Evolutionary conservation across 2,797 vertebrate species (phyloP).

Genomic region (Crocodylus rhombifer): DNA sequence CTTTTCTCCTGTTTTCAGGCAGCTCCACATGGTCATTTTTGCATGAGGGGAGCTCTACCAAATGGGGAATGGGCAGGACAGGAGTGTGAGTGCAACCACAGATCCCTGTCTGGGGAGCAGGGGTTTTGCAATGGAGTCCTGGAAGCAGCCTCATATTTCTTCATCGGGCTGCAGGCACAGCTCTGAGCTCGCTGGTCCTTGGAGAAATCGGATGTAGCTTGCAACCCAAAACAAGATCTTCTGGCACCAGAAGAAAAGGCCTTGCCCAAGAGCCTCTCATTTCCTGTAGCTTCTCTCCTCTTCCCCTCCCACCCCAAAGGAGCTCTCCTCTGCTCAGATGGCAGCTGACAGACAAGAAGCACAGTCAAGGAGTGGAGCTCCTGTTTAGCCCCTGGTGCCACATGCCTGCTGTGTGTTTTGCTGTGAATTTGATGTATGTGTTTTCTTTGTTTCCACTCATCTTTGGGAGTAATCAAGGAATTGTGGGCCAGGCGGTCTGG

Average conservation of each 20-base stretch:
- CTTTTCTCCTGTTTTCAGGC: background rate
- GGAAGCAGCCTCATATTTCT: background rate
- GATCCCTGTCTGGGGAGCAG: background rate
- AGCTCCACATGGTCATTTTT: background rate
- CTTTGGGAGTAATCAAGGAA: background rate
- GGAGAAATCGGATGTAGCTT: background rate
- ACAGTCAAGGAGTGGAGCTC: background rate
- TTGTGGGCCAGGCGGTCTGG: background rate
- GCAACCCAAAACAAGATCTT: background rate
- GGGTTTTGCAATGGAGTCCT: background rate
- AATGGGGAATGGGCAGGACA: background rate
- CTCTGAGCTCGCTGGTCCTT: background rate
- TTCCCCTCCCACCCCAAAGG: background rate
- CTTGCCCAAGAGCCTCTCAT: slow-evolving; percentile 11
- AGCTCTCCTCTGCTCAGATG: background rate
- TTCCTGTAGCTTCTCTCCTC: background rate
- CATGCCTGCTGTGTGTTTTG: background rate
- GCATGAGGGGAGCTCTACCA: background rate
- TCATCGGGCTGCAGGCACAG: background rate
- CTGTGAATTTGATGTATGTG: background rate
- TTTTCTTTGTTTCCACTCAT: background rate
- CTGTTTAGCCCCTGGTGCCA: background rate
- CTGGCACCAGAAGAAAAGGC: background rate
- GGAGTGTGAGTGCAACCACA: background rate
- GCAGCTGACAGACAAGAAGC: background rate